A percentile compares a stretch with the other conserved stretches of the same genome.
Evolutionary conservation across 2,888 invertebrate species (phyloP).

Genomic region (Nomada goodeniana): DNA sequence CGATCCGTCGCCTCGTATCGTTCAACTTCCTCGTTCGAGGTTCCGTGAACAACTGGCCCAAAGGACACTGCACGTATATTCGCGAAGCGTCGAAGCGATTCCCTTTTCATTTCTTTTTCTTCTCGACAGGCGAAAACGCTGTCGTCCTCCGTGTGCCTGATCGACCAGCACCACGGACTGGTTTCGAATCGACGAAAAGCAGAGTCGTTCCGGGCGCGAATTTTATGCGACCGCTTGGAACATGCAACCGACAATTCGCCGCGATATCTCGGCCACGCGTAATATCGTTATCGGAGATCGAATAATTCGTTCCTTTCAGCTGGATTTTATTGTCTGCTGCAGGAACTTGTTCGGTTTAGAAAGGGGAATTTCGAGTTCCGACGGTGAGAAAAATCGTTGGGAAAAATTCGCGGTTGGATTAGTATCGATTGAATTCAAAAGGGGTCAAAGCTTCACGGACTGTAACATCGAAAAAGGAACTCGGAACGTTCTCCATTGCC

Average conservation of each 20-base stretch:
- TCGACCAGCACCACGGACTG: constrained; percentile 47
- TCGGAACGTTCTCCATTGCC: too few relatives aligned
- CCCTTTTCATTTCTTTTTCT: constrained; percentile 10
- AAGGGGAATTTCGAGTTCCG: background rate
- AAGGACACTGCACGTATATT: background rate
- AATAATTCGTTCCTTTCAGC: constrained; percentile 55
- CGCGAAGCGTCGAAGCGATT: constrained; percentile 9
- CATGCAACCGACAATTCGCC: constrained; percentile 15
- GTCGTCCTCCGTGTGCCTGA: constrained; percentile 16
- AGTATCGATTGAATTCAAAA: too few relatives aligned
- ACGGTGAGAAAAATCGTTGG: background rate
- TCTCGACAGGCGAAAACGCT: constrained; percentile 29
- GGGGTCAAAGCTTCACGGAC: too few relatives aligned
- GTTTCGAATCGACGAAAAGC: constrained; percentile 58
- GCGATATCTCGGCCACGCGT: constrained; percentile 60
- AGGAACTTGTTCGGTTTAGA: background rate
- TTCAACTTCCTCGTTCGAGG: constrained; percentile 1
- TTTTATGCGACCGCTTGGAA: constrained; percentile 42
- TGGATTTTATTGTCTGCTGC: constrained; percentile 4
- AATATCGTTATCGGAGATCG: constrained; percentile 56
- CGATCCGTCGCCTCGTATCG: background rate
- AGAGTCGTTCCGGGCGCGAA: constrained; percentile 32
- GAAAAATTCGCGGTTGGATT: too few relatives aligned
- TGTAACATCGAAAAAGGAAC: too few relatives aligned
- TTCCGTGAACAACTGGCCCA: background rate